Evolutionary conservation across 2,797 vertebrate genomes (phyloP).

Genomic region (Coregonus ussuriensis): DNA sequence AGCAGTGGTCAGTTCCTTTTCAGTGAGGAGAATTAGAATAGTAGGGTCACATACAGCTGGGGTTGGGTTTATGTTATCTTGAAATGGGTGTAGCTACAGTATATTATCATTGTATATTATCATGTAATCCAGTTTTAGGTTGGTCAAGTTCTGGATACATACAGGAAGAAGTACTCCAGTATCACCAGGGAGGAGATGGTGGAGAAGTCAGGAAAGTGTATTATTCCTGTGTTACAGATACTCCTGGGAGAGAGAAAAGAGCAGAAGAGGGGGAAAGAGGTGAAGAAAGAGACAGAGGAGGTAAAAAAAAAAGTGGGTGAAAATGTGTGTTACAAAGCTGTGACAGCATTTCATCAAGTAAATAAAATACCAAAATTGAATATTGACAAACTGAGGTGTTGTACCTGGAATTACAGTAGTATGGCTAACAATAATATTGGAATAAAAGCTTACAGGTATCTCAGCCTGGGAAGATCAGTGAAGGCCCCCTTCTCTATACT

Average conservation of each 20-base stretch:
- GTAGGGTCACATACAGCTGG: background rate
- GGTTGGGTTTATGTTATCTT: background rate
- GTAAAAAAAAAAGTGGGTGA: background rate
- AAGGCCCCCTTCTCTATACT: conserved; percentile 85
- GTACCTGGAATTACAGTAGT: background rate
- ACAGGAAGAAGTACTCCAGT: conserved; percentile 78
- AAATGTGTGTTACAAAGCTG: background rate
- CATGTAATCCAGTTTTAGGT: background rate
- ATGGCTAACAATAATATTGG: background rate
- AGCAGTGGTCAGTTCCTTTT: no score
- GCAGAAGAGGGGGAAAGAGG: background rate
- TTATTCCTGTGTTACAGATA: conserved; percentile 92
- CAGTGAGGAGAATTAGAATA: no score
- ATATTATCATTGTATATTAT: background rate
- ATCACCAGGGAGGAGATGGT: conserved; percentile 79
- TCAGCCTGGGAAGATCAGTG: conserved; percentile 85
- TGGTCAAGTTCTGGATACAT: conserved; percentile 52
- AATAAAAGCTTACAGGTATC: conserved; percentile 85
- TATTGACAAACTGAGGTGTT: background rate
- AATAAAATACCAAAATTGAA: background rate
- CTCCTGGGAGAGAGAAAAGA: conserved; percentile 73
- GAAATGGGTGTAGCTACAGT: background rate
- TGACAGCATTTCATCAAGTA: background rate
- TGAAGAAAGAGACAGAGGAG: background rate
- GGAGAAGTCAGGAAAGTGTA: conserved; percentile 84